These are phyloP conservation scores for Ooceraea biroi DNA, from an alignment of 1,140 invertebrate genomes.

Conservation along the genomic window DNA sequence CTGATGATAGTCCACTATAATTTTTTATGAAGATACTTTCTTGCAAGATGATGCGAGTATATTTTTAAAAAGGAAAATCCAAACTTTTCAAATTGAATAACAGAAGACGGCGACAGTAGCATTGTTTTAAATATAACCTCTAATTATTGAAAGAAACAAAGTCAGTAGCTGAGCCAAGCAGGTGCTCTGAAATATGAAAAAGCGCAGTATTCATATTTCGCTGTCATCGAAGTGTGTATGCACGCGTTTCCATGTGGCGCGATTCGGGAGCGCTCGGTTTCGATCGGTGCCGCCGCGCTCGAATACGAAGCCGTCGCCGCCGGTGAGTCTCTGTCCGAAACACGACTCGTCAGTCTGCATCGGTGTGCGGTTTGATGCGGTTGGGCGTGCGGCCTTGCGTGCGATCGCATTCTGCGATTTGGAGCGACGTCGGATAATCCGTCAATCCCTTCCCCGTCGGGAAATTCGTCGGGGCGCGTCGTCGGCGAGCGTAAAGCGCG, in stretches of 20 bases:
- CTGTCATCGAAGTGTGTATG: background rate
- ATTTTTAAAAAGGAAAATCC: no score
- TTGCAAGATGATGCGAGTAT: no score
- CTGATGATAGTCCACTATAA: no score
- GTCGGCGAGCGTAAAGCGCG: slow-evolving; percentile 47
- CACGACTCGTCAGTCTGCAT: background rate
- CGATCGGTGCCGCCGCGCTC: slow-evolving; percentile 17
- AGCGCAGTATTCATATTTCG: background rate
- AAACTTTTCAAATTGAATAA: no score
- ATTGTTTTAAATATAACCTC: no score
- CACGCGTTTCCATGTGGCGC: background rate
- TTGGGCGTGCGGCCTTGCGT: background rate
- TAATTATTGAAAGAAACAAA: background rate
- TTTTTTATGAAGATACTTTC: no score
- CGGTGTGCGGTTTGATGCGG: background rate
- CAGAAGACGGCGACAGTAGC: no score
- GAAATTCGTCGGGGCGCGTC: slow-evolving; percentile 43
- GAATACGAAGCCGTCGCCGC: slow-evolving; percentile 52
- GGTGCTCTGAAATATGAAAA: background rate
- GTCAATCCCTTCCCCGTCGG: slow-evolving; percentile 3
- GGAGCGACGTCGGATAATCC: background rate
- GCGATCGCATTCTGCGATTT: background rate
- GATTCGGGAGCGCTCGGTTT: slow-evolving; percentile 18
- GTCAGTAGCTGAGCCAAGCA: no score
- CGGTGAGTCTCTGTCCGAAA: no score